Base-by-base conservation (phyloP, 2,797 vertebrate genomes). In the Pogoniulus pusillus region DNA sequence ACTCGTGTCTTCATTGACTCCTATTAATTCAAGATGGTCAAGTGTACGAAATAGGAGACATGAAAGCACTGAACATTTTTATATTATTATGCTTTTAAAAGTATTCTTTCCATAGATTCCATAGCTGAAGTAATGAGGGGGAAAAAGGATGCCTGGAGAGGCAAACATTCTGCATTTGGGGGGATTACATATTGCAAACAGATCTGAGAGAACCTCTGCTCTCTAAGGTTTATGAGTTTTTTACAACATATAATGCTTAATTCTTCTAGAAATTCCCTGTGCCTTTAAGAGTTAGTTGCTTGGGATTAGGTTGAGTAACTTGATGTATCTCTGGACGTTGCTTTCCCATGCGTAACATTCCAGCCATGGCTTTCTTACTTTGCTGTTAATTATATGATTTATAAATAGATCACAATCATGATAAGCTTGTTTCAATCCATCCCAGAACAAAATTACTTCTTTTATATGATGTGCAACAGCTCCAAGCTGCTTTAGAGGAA, bases 401-500 rank as follows among this genome's bases (percentile, higher is more conserved):
- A 97, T 95, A 97, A 95, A 96, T 91, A 97, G 96, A 96, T 87
- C 97, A 94, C 85, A 91, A 81, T 93, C 89, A 94, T 96, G 96
- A 96, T 96, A 97, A 94, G 90, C 93, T 96, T 91, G 74, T 96
- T 97, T 95, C 95, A 96, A 90, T 97, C 74, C 90, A 75, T 96
- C 95, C 89, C 97, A 89, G 93, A 96, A 96, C 47, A 49, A 97
- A 96, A 95, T 94, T 84, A 90, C 87, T 96, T 96, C 90, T 93
- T 95, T 96, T 96, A 71, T 91, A 96, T 95, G 86, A 89, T 12
- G 16, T 92, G 76, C 91, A 92, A 96, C 95, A 96, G 91, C 92
- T 97, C 95, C 94, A 95, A 97, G 95, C 95, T 96, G 89, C 94
- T 96, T 90, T 90, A 77, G 58, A 95, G 85, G 84, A 96, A 96